A percentile compares a stretch with the other conserved stretches of the same genome.
Evolutionary conservation across 2,113 vertebrate species (phyloP).

Genomic region (Hemibagrus wyckioides): DNA sequence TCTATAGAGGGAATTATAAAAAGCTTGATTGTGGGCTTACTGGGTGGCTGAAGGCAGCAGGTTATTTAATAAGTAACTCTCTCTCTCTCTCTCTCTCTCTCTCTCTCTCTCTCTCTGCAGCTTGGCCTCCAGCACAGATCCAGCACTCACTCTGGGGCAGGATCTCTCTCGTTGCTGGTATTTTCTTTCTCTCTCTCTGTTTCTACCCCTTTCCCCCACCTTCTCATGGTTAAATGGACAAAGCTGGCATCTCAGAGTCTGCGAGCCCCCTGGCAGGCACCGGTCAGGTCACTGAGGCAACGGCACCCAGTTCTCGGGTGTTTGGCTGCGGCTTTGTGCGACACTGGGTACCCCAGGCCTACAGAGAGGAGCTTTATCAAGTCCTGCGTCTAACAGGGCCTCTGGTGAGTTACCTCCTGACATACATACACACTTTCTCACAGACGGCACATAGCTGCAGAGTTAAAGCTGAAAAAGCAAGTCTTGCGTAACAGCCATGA

Average conservation of each 20-base stretch:
- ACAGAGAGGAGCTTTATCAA: constrained; percentile 74
- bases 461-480: not conserved
- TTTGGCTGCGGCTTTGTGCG: constrained; percentile 59
- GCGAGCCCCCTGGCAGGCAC: constrained; percentile 48
- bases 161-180: constrained; percentile 18
- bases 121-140: constrained; percentile 41
- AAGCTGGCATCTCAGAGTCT: constrained; percentile 58
- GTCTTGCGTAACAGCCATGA: not conserved
- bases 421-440: constrained; percentile 9
- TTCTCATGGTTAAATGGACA: constrained; percentile 68
- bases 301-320: constrained; percentile 58
- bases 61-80: constrained; percentile 57
- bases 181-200: not conserved
- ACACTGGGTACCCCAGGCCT: constrained; percentile 66
- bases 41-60: constrained; percentile 39
- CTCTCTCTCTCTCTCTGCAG: constrained; percentile 30
- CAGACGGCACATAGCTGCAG: not conserved
- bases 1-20: constrained; percentile 55
- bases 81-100: constrained; percentile 15
- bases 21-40: constrained; percentile 44
- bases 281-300: constrained; percentile 56
- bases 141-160: constrained; percentile 15
- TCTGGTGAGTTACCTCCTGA: constrained; percentile 65
- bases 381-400: constrained; percentile 70
- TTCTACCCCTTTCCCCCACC: constrained; percentile 33